A percentile compares a stretch with the other conserved stretches of the same genome.
Conservation (phyloP, 2,888 invertebrate species). For the Amiota communis region DNA sequence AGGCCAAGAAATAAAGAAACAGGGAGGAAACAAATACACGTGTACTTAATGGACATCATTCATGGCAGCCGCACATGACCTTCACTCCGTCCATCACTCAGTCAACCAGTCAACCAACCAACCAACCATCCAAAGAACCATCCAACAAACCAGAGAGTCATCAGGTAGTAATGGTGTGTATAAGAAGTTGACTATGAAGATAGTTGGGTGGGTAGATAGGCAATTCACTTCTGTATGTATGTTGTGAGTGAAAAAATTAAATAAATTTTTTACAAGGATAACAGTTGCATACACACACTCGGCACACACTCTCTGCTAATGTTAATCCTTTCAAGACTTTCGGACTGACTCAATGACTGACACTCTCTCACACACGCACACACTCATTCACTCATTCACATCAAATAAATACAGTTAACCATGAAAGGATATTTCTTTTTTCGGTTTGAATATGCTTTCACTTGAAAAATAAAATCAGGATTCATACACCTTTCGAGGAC, state of each 20-base stretch:
- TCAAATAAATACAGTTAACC: conserved; percentile 58
- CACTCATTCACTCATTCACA: conserved; percentile 27
- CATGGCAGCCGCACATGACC: conserved; percentile 36
- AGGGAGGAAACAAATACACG: conserved; percentile 41
- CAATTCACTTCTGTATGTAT: no score
- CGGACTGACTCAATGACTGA: conserved; percentile 35
- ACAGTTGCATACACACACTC: background rate
- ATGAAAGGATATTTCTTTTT: conserved; percentile 57
- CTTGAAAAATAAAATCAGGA: conserved; percentile 44
- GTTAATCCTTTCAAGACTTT: conserved; percentile 53
- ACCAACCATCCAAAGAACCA: conserved; percentile 28
- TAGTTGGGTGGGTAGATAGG: no score
- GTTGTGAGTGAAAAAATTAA: no score
- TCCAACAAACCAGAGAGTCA: no score
- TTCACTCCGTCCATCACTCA: conserved; percentile 10
- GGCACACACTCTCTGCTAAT: conserved; percentile 12
- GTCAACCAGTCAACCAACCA: background rate
- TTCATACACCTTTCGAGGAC: conserved; percentile 62
- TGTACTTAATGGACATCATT: conserved; percentile 55
- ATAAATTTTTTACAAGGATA: no score
- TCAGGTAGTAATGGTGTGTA: conserved; percentile 4
- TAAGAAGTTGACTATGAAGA: no score
- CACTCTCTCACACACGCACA: no score
- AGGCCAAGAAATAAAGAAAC: background rate
- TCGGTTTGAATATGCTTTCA: conserved; percentile 36